A percentile compares a stretch with the other conserved stretches of the same genome.
These are phyloP conservation scores for cat (Felis catus) DNA, from an alignment of 2,113 vertebrate species.

Conservation along the genomic window F.catus_Fca126_mat1.0 CM031419.1:36848001-36848500, in stretches of 20 bases:
- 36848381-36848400: too few relatives aligned
- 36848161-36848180: fast-evolving
- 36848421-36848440: too few relatives aligned
- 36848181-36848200: not conserved
- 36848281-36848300: too few relatives aligned
- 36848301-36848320: too few relatives aligned
- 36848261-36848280: not conserved
- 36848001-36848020: not conserved
- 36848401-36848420: too few relatives aligned
- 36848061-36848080: not conserved
- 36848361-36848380: too few relatives aligned
- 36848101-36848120: not conserved
- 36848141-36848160: not conserved
- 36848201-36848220: not conserved
- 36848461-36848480: too few relatives aligned
- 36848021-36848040: not conserved
- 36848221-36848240: not conserved
- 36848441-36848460: too few relatives aligned
- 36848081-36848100: not conserved
- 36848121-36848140: not conserved
- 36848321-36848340: too few relatives aligned
- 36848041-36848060: conserved; percentile 22
- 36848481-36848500: not conserved
- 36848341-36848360: too few relatives aligned
- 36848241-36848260: not conserved